A percentile compares a stretch with the other conserved stretches of the same genome.
These are phyloP conservation scores for Leptobrachium ailaonicum DNA, from an alignment of 2,113 vertebrate species.

Conservation along the genomic window DNA sequence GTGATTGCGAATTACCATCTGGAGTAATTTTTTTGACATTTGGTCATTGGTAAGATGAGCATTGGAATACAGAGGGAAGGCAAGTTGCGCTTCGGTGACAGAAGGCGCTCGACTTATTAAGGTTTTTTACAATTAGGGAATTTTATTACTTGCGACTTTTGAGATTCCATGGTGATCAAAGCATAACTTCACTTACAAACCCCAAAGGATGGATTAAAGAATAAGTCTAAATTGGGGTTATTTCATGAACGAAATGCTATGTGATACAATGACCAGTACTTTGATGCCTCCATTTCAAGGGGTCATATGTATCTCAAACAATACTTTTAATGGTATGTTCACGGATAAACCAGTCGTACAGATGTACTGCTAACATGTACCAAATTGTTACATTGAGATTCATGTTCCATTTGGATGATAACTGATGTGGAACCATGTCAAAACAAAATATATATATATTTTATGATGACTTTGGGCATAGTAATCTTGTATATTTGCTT, in stretches of 20 bases:
- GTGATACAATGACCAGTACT: slow-evolving; percentile 12
- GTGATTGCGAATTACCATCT: slow-evolving; percentile 57
- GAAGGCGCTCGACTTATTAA: slow-evolving; percentile 56
- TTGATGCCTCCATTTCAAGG: background rate
- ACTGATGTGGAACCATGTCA: too few relatives aligned
- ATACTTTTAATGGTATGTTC: slow-evolving; percentile 6
- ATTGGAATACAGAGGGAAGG: slow-evolving; percentile 46
- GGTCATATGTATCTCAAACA: background rate
- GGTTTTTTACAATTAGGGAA: slow-evolving; percentile 33
- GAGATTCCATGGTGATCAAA: slow-evolving; percentile 53
- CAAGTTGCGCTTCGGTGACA: slow-evolving; percentile 42
- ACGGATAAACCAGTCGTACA: background rate
- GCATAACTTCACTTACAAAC: slow-evolving; percentile 45
- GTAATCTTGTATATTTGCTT: too few relatives aligned
- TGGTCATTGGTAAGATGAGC: slow-evolving; percentile 54
- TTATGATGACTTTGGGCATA: too few relatives aligned
- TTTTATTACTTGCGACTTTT: slow-evolving; percentile 54
- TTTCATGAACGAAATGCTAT: slow-evolving; percentile 12
- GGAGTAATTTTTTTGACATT: slow-evolving; percentile 52
- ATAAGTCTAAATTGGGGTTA: slow-evolving; percentile 47
- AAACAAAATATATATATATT: too few relatives aligned
- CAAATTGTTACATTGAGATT: too few relatives aligned
- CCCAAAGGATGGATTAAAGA: slow-evolving; percentile 48
- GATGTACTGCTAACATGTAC: too few relatives aligned
- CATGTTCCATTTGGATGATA: too few relatives aligned